These are phyloP conservation scores for Anseranas semipalmata DNA, from an alignment of 2,113 vertebrate genomes.

Conservation along the genomic window DNA sequence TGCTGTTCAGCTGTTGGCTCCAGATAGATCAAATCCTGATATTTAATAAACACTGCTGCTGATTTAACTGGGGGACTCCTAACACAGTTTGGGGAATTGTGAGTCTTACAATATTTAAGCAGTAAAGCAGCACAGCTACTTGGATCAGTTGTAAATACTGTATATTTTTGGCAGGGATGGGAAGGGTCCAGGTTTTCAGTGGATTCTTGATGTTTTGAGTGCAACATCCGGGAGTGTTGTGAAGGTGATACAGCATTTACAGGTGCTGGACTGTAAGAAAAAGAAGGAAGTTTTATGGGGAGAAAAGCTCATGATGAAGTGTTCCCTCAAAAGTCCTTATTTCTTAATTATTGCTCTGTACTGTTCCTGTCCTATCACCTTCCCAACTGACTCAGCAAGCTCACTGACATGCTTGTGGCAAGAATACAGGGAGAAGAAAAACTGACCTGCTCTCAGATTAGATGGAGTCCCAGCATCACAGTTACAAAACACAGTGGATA, in stretches of 20 bases:
- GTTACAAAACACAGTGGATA: background rate
- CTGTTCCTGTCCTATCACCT: background rate
- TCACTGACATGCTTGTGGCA: background rate
- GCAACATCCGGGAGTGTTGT: background rate
- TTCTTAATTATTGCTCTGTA: background rate
- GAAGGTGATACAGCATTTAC: background rate
- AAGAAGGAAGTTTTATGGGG: fast-evolving
- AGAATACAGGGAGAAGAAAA: background rate
- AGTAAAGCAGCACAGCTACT: background rate
- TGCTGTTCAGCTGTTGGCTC: slow-evolving; percentile 50
- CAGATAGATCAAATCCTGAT: slow-evolving; percentile 51
- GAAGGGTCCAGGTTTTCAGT: background rate
- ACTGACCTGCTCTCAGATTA: background rate
- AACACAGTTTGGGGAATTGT: background rate
- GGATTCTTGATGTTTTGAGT: background rate
- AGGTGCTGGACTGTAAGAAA: background rate
- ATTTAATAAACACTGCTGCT: slow-evolving; percentile 41
- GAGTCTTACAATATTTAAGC: background rate
- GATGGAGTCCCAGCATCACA: background rate
- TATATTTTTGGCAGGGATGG: background rate
- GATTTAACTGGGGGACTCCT: slow-evolving; percentile 32
- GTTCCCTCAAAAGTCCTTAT: background rate
- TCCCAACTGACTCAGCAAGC: background rate
- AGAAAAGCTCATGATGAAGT: background rate
- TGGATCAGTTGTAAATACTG: background rate